Base-by-base conservation (phyloP, 2,888 invertebrate species). In the Stegophylla sp. region DNA sequence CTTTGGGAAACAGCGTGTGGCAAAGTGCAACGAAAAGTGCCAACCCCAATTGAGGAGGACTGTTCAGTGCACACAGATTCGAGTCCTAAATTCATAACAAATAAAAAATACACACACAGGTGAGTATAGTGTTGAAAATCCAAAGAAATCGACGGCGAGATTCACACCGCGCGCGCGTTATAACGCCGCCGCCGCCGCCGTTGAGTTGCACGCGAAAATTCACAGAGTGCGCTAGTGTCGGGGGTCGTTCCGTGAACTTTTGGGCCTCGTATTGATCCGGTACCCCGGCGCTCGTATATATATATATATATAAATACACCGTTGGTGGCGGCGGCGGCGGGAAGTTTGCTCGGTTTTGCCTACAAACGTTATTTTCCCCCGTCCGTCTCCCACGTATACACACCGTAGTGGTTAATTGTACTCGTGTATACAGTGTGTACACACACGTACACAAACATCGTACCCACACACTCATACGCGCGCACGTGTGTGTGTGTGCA, bases 201-300 rank as follows among this genome's bases (percentile, higher is more conserved):
- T n/a, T n/a, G n/a, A n/a, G 41, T 66, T 43, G 56, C 41, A 43
- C 41, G 51, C n/a, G 48, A 59, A 79, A 53, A 69, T 20, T 48
- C 61, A 71, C 51, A 79, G 79, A 79, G 79, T 63, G 79, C 79
- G 79, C 79, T 79, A 79, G 79, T 71, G 79, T 71, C 71, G 69
- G 61, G 71, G 79, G 79, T 79, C 79, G 71, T 34, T 61, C 71
- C 69, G 79, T 79, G 79, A 79, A 79, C 79, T 79, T 79, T 79
- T 79, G 79, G 79, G 79, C 79, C 79, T 79, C 79, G 79, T 79
- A 79, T 79, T 79, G 79, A 79, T 79, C 79, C 79, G n/a, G 71
- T 79, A 71, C 71, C 79, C 71, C 7, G 59, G 48, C 48, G 61
- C 51, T 69, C 63, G 51, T 48, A 43, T 72, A 56, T 73, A 41